Evolutionary conservation across 2,797 vertebrate species (phyloP).

Genomic region (Cyprinella venusta): DNA sequence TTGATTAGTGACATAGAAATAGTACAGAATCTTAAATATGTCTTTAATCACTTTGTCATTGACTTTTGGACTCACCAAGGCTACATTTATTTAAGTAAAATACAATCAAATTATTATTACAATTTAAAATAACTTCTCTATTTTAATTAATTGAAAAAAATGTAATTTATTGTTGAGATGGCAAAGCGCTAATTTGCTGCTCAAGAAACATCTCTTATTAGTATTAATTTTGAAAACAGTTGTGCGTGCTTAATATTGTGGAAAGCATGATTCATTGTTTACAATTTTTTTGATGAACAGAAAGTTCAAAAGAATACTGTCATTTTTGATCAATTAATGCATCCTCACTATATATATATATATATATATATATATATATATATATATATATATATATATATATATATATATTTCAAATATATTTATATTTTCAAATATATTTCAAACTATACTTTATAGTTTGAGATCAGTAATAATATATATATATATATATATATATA

Average conservation of each 20-base stretch:
- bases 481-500: no score
- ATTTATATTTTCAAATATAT: no score
- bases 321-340: not conserved
- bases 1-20: not conserved
- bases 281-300: not conserved
- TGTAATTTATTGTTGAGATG: not conserved
- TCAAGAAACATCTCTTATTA: not conserved
- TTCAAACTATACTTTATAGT: no score
- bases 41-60: not conserved
- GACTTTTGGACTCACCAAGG: not conserved
- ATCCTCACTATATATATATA: not conserved
- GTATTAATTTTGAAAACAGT: not conserved
- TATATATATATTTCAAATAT: no score
- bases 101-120: not conserved
- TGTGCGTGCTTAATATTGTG: not conserved
- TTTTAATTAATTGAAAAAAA: not conserved
- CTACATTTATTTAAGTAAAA: not conserved
- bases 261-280: not conserved
- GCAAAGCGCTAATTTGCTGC: not conserved
- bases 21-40: not conserved
- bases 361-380: no score
- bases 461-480: no score
- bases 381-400: no score
- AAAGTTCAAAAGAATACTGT: not conserved
- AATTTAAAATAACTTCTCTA: not conserved